Percentiles rank a stretch among this genome's conserved stretches.
Evolutionary conservation across 2,113 vertebrate species (phyloP).

Genomic region (Etheostoma cragini): DNA sequence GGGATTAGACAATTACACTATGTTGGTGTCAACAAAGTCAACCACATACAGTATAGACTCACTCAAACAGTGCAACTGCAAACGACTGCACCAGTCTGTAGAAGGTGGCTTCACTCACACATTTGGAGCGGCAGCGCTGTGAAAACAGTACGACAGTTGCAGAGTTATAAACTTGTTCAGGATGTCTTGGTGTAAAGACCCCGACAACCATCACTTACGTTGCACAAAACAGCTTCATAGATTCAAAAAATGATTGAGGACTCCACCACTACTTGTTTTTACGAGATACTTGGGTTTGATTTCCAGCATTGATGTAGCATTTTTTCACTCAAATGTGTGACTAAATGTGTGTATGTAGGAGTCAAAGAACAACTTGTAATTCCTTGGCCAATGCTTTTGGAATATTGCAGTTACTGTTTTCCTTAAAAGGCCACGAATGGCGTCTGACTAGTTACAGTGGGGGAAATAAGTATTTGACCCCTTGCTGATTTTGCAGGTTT

Average conservation of each 20-base stretch:
- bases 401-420: background rate
- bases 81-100: slow-evolving; percentile 98
- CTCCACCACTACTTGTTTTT: background rate
- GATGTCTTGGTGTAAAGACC: background rate
- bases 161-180: background rate
- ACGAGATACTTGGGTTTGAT: background rate
- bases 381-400: background rate
- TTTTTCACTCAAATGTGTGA: background rate
- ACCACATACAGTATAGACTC: slow-evolving; percentile 78
- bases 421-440: background rate
- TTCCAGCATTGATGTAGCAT: background rate
- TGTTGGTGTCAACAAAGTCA: background rate
- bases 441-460: background rate
- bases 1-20: background rate
- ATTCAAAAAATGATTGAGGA: background rate
- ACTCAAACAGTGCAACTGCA: slow-evolving; percentile 97
- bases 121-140: slow-evolving; percentile 97
- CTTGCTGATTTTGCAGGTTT: too few species aligned
- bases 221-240: background rate
- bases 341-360: background rate
- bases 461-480: too few species aligned
- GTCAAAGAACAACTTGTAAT: background rate
- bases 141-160: slow-evolving; percentile 34
- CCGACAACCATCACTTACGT: background rate
- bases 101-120: slow-evolving; percentile 95